Evolutionary conservation across 2,888 invertebrate species (phyloP).

Genomic region (Stenichneumon culpator): DNA sequence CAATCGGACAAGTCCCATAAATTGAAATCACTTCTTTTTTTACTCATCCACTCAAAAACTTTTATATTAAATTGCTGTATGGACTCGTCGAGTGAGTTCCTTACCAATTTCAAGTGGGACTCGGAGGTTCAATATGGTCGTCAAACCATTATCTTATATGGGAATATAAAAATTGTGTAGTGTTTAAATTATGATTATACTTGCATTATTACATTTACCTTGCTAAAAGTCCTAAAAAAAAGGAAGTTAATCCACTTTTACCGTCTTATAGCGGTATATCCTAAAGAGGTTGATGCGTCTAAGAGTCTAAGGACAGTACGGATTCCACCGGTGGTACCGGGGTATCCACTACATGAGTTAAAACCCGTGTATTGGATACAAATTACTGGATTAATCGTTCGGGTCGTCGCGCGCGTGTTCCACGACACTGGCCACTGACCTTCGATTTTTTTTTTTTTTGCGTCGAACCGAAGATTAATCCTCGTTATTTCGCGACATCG

Average conservation of each 20-base stretch:
- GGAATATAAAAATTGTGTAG: too few relatives aligned
- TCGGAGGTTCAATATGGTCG: too few relatives aligned
- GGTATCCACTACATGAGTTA: neutral
- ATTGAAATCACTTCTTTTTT: conserved; percentile 27
- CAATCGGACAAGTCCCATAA: conserved; percentile 52
- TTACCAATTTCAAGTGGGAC: neutral
- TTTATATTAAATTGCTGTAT: neutral
- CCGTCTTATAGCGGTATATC: neutral
- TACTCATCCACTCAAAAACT: conserved; percentile 4
- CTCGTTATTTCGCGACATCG: conserved; percentile 31
- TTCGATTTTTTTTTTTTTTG: conserved; percentile 39
- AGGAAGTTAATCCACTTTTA: neutral
- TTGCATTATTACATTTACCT: neutral
- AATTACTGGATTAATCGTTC: conserved; percentile 28
- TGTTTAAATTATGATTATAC: neutral
- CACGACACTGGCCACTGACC: conserved; percentile 47
- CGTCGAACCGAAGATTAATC: conserved; percentile 38
- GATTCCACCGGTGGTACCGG: neutral
- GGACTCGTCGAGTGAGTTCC: neutral
- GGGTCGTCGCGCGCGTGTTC: conserved; percentile 49
- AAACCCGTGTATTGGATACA: neutral
- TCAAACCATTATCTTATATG: too few relatives aligned
- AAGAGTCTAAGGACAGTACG: neutral
- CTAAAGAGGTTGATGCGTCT: neutral
- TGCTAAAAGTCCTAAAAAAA: neutral